Evolutionary conservation across 2,797 vertebrate species (phyloP).

Genomic region (Lemur catta): DNA sequence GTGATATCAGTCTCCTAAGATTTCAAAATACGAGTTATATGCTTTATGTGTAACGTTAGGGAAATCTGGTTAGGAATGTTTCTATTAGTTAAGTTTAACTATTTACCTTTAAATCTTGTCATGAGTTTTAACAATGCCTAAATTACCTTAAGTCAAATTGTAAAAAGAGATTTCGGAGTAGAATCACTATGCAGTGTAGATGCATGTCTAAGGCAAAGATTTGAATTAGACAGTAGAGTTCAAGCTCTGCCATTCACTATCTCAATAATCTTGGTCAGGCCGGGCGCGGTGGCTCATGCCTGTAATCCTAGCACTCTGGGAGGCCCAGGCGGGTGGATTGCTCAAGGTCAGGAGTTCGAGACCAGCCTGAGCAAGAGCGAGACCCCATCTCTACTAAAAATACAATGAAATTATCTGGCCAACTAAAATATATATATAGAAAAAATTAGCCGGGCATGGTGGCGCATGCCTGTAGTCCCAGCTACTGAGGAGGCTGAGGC

Average conservation of each 20-base stretch:
- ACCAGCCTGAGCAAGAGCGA: no score
- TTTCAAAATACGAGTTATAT: background rate
- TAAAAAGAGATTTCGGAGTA: conserved; percentile 4
- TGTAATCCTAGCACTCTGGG: no score
- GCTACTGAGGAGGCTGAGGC: no score
- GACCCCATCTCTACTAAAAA: no score
- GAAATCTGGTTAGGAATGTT: conserved; percentile 25
- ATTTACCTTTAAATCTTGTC: conserved; percentile 39
- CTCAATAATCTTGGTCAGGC: background rate
- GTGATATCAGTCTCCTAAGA: background rate
- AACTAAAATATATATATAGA: no score
- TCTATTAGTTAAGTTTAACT: background rate
- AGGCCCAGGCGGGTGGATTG: no score
- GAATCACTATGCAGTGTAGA: background rate
- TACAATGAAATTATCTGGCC: no score
- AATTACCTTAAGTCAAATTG: background rate
- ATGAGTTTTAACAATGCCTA: background rate
- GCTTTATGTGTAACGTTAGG: background rate
- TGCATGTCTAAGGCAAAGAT: background rate
- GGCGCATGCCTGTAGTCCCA: no score
- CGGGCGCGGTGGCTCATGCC: no score
- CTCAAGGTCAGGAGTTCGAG: no score
- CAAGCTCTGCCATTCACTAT: background rate
- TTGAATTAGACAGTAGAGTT: background rate
- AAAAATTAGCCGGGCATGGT: no score